Base-by-base conservation (phyloP, 2,113 vertebrate species). In the Numida meleagris region DNA sequence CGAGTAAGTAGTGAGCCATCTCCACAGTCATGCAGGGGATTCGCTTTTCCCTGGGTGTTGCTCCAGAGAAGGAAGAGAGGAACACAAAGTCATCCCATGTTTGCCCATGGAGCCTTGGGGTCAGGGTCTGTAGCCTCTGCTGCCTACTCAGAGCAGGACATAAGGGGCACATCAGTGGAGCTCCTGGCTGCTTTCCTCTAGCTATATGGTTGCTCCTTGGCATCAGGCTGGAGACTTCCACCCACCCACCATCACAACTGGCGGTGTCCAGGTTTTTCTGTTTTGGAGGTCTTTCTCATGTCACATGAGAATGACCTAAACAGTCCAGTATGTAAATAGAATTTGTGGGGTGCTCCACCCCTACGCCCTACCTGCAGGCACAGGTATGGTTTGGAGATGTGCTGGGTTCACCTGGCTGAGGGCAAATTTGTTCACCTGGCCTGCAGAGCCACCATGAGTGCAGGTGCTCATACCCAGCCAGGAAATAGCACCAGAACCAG, bases 21-120 rank as follows among this genome's bases (percentile, higher is more conserved):
- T 89, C 40, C 58, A 38, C 31, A 70, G 48, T 46, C 71, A 61
- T 8, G 4, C 24, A 43, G 43, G 21, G 12, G 3, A 53, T 70
- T 86, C 42, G 16, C 36, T 53, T 70, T 93, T 58, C 72, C 89
- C 79, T 90, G 48, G 50, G 7, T 57, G 23, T 50, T 65, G 24
- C 12, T 82, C 7, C 48, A 61, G 36, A 70, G n/a, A 51, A 67
- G 33, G 0, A 10, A 45, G 59, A 71, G 43, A 77, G 9, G 15
- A 24, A 62, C 27, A 7, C 2, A 5, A 79, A 82, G 7, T 23
- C 17, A 2, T 6, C 3, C 23, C 7, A 19, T 2, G 0, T 59
- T 78, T 67, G 19, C 27, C 36, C 62, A 3, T 6, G 50, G 45
- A 16, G 14, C 9, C 5, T 27, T 72, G 43, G 58, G 31, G 23